Conservation (phyloP, 1,140 invertebrate species). For the Drosophila kepulauana region DNA sequence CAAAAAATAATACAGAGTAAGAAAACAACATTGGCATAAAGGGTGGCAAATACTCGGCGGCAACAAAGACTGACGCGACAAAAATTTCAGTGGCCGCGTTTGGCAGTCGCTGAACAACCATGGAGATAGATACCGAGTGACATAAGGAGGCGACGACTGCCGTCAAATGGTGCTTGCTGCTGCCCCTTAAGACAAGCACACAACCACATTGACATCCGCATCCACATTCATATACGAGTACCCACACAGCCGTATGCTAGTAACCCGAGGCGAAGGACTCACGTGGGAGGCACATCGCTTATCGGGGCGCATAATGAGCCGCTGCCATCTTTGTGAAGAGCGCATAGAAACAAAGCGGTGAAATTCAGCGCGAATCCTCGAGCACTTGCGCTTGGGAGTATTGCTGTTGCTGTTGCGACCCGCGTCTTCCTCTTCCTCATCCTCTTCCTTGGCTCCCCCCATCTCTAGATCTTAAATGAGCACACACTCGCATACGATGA, state of each 20-base stretch:
- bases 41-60: conserved; percentile 60
- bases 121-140: conserved; percentile 52
- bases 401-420: conserved; percentile 18
- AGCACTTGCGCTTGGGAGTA: conserved; percentile 42
- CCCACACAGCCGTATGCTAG: conserved; percentile 9
- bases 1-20: conserved; percentile 8
- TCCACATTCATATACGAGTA: conserved; percentile 24
- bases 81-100: conserved; percentile 58
- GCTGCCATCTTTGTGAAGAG: conserved; percentile 75
- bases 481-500: conserved; percentile 76
- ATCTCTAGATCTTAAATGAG: conserved; percentile 73
- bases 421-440: conserved; percentile 8
- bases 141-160: conserved; percentile 45
- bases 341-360: conserved; percentile 78
- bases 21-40: conserved; percentile 47
- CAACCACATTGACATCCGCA: conserved; percentile 14
- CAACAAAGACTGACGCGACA: conserved; percentile 56
- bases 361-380: conserved; percentile 78
- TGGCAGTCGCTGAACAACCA: conserved; percentile 34
- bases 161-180: conserved; percentile 49
- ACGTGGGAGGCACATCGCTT: conserved; percentile 81
- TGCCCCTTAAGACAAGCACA: conserved; percentile 48
- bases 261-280: conserved; percentile 78
- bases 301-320: conserved; percentile 80
- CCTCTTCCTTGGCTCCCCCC: conserved; percentile 16